These are phyloP conservation scores for Pseudocheirus occidentalis DNA, from an alignment of 2,797 vertebrate species.

Conservation along the genomic window DNA sequence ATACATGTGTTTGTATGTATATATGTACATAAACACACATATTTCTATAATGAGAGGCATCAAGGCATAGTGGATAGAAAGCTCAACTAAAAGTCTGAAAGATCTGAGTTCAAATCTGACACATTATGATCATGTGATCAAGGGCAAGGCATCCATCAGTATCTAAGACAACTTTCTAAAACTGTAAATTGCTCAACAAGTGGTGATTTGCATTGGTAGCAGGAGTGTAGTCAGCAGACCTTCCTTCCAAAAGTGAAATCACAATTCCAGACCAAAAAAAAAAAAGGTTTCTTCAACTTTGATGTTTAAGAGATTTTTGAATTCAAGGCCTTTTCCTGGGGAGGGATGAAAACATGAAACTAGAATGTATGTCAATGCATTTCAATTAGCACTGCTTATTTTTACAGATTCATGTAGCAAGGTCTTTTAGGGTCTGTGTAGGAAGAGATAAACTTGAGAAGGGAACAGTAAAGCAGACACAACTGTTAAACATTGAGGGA, in stretches of 20 bases:
- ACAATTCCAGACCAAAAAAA: background rate
- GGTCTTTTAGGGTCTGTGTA: background rate
- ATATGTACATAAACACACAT: too few relatives aligned
- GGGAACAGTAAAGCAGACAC: conserved; percentile 37
- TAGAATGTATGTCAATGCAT: background rate
- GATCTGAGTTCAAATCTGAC: background rate
- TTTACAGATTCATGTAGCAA: background rate
- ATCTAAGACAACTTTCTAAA: background rate
- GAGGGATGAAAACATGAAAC: conserved; percentile 16
- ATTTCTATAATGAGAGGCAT: background rate
- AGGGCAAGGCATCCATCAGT: background rate
- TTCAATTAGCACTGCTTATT: background rate
- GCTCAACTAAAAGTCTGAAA: background rate
- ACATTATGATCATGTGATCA: background rate
- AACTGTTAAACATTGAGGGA: conserved; percentile 14
- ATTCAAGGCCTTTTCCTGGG: background rate
- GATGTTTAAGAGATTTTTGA: conserved; percentile 34
- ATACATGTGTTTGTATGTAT: background rate
- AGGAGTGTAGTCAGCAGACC: background rate
- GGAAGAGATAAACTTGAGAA: conserved; percentile 8
- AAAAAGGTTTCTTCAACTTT: background rate
- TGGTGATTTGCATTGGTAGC: background rate
- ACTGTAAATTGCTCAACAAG: background rate
- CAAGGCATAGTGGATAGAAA: background rate
- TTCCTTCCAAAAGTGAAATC: background rate